Conservation (phyloP, 2,797 vertebrate species). For the Staurois parvus region DNA sequence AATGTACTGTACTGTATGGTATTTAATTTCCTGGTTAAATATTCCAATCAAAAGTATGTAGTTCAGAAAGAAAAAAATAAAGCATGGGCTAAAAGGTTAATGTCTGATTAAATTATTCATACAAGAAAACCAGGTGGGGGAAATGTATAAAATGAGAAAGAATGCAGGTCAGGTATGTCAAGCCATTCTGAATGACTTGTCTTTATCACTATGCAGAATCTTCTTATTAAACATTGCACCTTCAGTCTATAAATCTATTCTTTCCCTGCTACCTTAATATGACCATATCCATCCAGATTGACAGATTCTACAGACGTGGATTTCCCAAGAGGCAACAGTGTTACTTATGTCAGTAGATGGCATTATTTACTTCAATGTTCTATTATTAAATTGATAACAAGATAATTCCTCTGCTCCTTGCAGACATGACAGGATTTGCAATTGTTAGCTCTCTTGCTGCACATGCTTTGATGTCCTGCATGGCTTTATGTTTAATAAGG, state of each 20-base stretch:
- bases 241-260: slow-evolving; percentile 57
- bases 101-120: slow-evolving; percentile 70
- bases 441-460: slow-evolving; percentile 80
- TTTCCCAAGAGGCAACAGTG: slow-evolving; percentile 88
- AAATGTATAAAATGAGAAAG: slow-evolving; percentile 64
- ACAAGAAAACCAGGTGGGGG: slow-evolving; percentile 29
- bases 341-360: slow-evolving; percentile 84
- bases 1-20: slow-evolving; percentile 48
- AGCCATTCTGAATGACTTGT: slow-evolving; percentile 72
- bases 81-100: slow-evolving; percentile 63
- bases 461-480: slow-evolving; percentile 74
- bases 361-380: slow-evolving; percentile 85
- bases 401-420: slow-evolving; percentile 84
- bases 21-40: slow-evolving; percentile 29
- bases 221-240: slow-evolving; percentile 75
- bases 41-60: slow-evolving; percentile 57
- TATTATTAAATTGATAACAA: slow-evolving; percentile 92
- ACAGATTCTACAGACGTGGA: slow-evolving; percentile 85
- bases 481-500: slow-evolving; percentile 78
- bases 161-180: slow-evolving; percentile 76
- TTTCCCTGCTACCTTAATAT: slow-evolving; percentile 74
- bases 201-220: slow-evolving; percentile 81
- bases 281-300: slow-evolving; percentile 83
- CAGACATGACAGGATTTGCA: slow-evolving; percentile 82
- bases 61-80: slow-evolving; percentile 55